Evolutionary conservation across 2,797 vertebrate genomes (phyloP), one percentile per base, ranked within the genome.

Genomic region (Antennarius maculatus): DNA sequence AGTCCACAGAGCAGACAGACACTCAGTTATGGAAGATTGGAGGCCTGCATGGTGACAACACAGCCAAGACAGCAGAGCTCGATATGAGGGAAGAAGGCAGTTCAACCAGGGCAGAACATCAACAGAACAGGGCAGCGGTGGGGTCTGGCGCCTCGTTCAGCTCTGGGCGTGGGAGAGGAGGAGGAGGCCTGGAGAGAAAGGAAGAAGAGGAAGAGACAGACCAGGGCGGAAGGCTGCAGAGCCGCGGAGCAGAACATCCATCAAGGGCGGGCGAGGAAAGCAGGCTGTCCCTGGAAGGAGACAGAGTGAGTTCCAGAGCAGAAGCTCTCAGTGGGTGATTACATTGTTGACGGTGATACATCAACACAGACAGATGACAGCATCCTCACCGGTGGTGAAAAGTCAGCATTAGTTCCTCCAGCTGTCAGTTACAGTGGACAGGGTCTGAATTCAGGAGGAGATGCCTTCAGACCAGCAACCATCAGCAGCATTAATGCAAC

Each of bases 281-380:
- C 6, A 13, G 61, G 3, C 16, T 0, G 6, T 29, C 54, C 48
- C 47, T 53, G 15, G 18, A 15, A 18, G 56, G 7, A 51, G 73
- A 81, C 1, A 73, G 80, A 31, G 61, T 71, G 0, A 83, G 84
- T 43, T 67, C 73, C 53, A 62, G 41, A 69, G 43, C 69, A 65
- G 12, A 61, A 58, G 45, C 23, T 49, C 29, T 50, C 39, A 45
- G 52, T 37, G 48, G 66, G 52, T 9, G 39, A 60, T 2, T 3
- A 11, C 1, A 5, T 51, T 7, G 70, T 57, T 1, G 34, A 63
- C 16, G 34, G 27, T 9, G 39, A 66, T 6, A 12, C 12, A 48
- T 47, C 52, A 46, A 1, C 58, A 56, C 58, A 49, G 29, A 65
- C 46, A 1, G 1, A 49, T 12, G 23, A 68, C 27, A 34, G 54